phyloP scores from a whole-genome alignment of 1,140 invertebrate species.

The Drosophila malerkotliana region DNA sequence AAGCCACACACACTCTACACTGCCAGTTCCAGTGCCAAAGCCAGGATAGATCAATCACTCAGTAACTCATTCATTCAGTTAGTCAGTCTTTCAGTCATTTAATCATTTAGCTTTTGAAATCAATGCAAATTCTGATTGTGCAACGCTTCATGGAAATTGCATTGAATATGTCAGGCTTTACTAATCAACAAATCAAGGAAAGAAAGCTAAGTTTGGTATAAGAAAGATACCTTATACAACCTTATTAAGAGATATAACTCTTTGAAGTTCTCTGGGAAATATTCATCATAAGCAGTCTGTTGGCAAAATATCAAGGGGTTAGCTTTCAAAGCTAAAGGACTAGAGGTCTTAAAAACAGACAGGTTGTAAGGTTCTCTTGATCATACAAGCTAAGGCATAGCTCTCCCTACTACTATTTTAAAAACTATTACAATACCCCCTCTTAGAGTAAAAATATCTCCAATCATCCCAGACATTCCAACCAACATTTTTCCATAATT shows the following conservation, averaged over 20 bases:
- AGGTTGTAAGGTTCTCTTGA: no score
- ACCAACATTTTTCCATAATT: not conserved
- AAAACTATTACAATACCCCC: no score
- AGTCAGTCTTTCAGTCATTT: not conserved
- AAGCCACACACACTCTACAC: not conserved
- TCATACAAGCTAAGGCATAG: no score
- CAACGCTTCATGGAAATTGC: constrained; percentile 20
- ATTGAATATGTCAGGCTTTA: not conserved
- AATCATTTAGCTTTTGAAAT: constrained; percentile 9
- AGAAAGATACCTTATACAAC: not conserved
- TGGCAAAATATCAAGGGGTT: no score
- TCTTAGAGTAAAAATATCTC: no score
- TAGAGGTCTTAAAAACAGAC: no score
- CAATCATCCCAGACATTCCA: no score
- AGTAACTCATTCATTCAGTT: not conserved
- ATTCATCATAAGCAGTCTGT: no score
- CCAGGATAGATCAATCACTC: constrained; percentile 26
- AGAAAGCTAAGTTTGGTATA: not conserved
- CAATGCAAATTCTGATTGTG: constrained; percentile 55
- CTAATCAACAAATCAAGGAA: constrained; percentile 1
- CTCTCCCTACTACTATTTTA: no score
- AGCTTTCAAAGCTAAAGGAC: no score
- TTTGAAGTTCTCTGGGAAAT: no score
- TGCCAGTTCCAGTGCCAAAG: constrained; percentile 17
- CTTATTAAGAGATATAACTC: no score